Percentiles rank a stretch among this genome's conserved stretches.
phyloP scores from a whole-genome alignment of 1,140 invertebrate genomes.

The Notospermus geniculatus region DNA sequence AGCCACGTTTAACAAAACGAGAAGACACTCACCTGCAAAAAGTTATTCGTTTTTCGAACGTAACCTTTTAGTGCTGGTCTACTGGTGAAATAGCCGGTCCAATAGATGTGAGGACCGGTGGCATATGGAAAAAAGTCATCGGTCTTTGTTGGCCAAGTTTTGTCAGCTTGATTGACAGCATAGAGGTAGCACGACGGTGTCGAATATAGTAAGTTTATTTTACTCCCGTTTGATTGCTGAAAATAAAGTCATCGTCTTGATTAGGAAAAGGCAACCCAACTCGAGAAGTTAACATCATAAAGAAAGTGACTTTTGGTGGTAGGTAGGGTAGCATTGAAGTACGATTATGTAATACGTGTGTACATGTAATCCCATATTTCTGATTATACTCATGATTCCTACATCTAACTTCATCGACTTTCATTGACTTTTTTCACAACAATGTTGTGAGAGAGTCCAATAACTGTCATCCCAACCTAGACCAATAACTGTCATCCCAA shows the following conservation, averaged over 20 bases:
- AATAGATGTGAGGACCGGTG: constrained; percentile 76
- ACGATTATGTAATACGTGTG: too few relatives aligned
- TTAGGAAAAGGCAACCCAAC: constrained; percentile 83
- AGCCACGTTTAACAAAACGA: too few relatives aligned
- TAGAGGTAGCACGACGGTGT: constrained; percentile 92
- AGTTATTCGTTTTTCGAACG: constrained; percentile 75
- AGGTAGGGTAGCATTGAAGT: background rate
- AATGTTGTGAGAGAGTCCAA: too few relatives aligned
- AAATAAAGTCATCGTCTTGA: constrained; percentile 63
- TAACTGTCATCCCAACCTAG: too few relatives aligned
- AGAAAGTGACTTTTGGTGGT: too few relatives aligned
- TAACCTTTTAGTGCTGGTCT: constrained; percentile 75
- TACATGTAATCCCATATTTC: too few relatives aligned
- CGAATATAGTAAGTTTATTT: constrained; percentile 84
- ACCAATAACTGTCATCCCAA: too few relatives aligned
- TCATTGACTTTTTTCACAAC: too few relatives aligned
- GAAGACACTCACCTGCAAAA: constrained; percentile 64
- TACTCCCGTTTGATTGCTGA: constrained; percentile 62
- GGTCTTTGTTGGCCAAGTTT: constrained; percentile 68
- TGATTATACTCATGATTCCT: too few relatives aligned
- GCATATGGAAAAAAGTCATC: constrained; percentile 94
- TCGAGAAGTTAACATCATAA: constrained; percentile 61
- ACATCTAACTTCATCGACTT: too few relatives aligned
- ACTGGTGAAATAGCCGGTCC: constrained; percentile 96
- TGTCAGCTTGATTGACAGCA: constrained; percentile 69